Evolutionary conservation across 2,113 vertebrate species (phyloP).

Genomic region (Antechinus flavipes): DNA sequence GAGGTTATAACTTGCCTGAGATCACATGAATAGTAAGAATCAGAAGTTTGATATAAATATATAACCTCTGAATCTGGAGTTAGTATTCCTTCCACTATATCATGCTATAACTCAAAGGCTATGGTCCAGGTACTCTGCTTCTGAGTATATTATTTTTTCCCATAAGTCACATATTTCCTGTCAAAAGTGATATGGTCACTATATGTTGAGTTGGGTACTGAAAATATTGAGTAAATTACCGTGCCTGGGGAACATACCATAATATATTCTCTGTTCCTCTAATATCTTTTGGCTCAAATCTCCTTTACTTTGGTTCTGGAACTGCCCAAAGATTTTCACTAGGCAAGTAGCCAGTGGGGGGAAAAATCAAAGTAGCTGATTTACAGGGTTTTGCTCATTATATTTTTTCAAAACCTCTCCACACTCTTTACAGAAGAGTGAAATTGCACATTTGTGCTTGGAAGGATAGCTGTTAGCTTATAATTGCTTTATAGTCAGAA

Average conservation of each 20-base stretch:
- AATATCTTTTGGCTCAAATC: not conserved
- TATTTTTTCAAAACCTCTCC: slow-evolving; percentile 38
- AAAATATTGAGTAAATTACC: not conserved
- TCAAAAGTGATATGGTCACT: not conserved
- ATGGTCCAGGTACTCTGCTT: not conserved
- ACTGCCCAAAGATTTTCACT: not conserved
- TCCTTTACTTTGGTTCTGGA: slow-evolving; percentile 39
- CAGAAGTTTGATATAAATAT: not conserved
- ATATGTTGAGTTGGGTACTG: not conserved
- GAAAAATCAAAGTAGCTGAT: slow-evolving; percentile 32
- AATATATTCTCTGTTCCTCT: not conserved
- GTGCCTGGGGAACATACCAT: not conserved
- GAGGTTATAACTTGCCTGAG: not conserved
- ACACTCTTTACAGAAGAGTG: slow-evolving; percentile 25
- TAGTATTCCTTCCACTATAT: not conserved
- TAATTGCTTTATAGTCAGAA: slow-evolving; percentile 11
- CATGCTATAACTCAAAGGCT: not conserved
- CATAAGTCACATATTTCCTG: not conserved
- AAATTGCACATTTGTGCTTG: slow-evolving; percentile 14
- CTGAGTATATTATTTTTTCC: not conserved
- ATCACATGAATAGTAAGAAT: not conserved
- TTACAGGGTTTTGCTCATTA: slow-evolving; percentile 18
- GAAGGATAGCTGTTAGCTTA: not conserved
- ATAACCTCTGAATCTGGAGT: not conserved
- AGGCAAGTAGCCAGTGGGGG: not conserved